Evolutionary conservation across 1,140 invertebrate species (phyloP).

Genomic region (Drosophila busckii): DNA sequence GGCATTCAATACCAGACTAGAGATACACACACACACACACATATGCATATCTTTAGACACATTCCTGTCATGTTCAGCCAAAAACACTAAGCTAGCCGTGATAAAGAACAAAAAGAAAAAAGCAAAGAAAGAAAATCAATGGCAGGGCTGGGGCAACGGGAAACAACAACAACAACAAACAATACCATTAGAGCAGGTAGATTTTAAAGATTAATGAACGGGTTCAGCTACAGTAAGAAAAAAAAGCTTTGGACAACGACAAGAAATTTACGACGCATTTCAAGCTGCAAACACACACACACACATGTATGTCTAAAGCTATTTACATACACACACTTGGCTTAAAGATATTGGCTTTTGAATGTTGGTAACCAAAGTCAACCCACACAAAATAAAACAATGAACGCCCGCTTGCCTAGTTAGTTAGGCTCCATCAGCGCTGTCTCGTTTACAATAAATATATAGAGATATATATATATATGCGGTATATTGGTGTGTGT

Average conservation of each 20-base stretch:
- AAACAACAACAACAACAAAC: conserved; percentile 32
- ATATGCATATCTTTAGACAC: conserved; percentile 5
- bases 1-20: conserved; percentile 22
- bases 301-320: neutral
- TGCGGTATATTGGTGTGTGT: too few relatives aligned
- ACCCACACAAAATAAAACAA: too few relatives aligned
- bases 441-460: too few relatives aligned
- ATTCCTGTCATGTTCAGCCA: neutral
- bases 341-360: too few relatives aligned
- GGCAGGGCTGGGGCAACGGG: neutral
- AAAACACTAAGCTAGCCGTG: conserved; percentile 34
- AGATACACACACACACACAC: neutral
- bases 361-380: too few relatives aligned
- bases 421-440: neutral
- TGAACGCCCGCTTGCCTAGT: too few relatives aligned
- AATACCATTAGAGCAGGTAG: conserved; percentile 63
- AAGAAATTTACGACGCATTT: conserved; percentile 52
- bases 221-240: conserved; percentile 46
- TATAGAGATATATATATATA: too few relatives aligned
- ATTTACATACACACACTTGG: neutral
- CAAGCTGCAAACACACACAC: neutral
- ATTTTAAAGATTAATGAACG: conserved; percentile 72
- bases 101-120: conserved; percentile 29
- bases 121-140: conserved; percentile 25
- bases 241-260: conserved; percentile 40